These are phyloP conservation scores for Oceanodroma leucorhoa DNA, from an alignment of 2,797 vertebrate species.

Conservation along the genomic window DNA sequence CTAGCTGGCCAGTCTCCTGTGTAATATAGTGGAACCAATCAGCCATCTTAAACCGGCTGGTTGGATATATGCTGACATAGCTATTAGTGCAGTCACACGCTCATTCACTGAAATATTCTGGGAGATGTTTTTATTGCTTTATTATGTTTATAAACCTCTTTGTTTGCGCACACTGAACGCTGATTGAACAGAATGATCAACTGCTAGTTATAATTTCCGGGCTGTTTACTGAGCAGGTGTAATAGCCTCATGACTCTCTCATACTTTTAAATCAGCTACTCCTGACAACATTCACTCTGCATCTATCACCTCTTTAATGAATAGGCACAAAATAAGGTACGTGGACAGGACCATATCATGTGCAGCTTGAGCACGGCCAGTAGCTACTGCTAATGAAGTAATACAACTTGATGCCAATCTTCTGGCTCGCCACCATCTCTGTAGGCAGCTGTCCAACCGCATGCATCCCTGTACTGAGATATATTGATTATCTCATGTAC, in stretches of 20 bases:
- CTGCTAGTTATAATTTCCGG: background rate
- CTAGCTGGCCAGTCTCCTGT: slow-evolving; percentile 18
- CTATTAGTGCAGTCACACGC: slow-evolving; percentile 18
- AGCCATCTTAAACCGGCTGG: slow-evolving; percentile 28
- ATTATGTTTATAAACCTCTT: slow-evolving; percentile 53
- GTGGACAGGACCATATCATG: background rate
- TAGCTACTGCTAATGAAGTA: slow-evolving; percentile 45
- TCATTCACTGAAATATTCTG: slow-evolving; percentile 14
- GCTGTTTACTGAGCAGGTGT: slow-evolving; percentile 9
- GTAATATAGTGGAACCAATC: slow-evolving; percentile 56
- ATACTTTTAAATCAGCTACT: slow-evolving; percentile 14
- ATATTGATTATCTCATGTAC: slow-evolving; percentile 3
- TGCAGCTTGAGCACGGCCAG: background rate
- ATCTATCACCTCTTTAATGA: slow-evolving; percentile 30
- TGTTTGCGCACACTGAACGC: slow-evolving; percentile 31
- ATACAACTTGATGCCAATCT: background rate
- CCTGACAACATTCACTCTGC: slow-evolving; percentile 6
- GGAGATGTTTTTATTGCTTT: slow-evolving; percentile 55
- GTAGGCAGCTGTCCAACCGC: background rate
- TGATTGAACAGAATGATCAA: slow-evolving; percentile 25
- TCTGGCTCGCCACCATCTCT: background rate
- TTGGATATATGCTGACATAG: background rate
- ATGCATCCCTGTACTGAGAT: background rate
- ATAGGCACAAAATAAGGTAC: background rate
- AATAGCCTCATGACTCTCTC: background rate